phyloP scores from a whole-genome alignment of 2,888 invertebrate genomes.

The Sacculina carcini region DNA sequence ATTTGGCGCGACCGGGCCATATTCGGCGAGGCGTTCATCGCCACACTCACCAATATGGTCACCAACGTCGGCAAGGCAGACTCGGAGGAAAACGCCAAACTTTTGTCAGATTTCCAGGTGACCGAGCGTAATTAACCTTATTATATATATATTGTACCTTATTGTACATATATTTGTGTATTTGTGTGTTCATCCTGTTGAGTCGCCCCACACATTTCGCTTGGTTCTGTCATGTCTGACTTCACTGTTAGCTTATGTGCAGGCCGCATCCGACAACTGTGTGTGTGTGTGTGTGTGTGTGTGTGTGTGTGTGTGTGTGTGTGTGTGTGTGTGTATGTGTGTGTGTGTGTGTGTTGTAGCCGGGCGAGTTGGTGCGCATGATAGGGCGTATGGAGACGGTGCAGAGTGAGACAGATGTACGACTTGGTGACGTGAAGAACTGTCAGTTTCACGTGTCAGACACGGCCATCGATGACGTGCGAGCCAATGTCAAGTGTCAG shows the following conservation, averaged over 20 bases:
- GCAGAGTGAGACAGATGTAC: not conserved
- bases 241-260: no score
- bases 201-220: no score
- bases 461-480: not conserved
- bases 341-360: not conserved
- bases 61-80: slow-evolving; percentile 14
- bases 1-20: slow-evolving; percentile 86
- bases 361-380: not conserved
- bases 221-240: no score
- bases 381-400: not conserved
- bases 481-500: not conserved
- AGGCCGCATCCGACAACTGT: no score
- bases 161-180: no score
- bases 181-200: no score
- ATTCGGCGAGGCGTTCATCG: slow-evolving; percentile 65
- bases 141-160: not conserved
- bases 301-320: no score
- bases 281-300: not conserved
- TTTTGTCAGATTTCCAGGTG: slow-evolving; percentile 13
- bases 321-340: no score
- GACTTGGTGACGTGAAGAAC: not conserved
- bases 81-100: slow-evolving; percentile 12
- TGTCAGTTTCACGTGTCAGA: not conserved
- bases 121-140: not conserved
- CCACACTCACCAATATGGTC: slow-evolving; percentile 56